A percentile compares a stretch with the other conserved stretches of the same genome.
Conservation (phyloP, 2,797 vertebrate species). For the Mormyrops boulengeri region DNA sequence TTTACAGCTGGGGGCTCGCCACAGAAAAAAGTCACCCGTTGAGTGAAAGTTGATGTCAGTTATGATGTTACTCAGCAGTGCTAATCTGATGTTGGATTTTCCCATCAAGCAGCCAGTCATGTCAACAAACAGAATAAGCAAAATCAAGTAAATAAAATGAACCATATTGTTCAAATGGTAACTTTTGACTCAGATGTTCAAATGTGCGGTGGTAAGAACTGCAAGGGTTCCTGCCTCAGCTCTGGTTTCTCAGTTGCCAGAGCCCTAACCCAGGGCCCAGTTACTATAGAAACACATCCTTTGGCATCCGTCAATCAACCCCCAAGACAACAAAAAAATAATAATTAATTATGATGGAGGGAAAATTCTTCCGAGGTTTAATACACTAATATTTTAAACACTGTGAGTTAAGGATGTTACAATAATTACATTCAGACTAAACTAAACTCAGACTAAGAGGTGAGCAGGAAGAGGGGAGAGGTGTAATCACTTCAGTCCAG, state of each 20-base stretch:
- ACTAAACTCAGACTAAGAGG: neutral
- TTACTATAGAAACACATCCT: slow-evolving; percentile 33
- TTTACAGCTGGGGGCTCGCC: neutral
- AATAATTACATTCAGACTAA: neutral
- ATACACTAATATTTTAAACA: neutral
- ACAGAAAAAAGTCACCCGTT: neutral
- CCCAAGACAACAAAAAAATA: neutral
- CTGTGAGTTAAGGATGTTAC: neutral
- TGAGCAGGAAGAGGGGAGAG: neutral
- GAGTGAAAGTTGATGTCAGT: neutral
- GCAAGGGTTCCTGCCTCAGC: slow-evolving; percentile 17
- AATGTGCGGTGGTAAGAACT: neutral
- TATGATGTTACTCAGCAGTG: neutral
- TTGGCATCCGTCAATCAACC: neutral
- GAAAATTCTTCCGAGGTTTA: neutral
- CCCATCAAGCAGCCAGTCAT: slow-evolving; percentile 32
- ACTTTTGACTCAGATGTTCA: neutral
- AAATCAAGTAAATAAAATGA: neutral
- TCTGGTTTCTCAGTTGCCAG: neutral
- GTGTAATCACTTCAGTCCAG: neutral
- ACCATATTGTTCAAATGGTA: neutral
- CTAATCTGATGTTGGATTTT: neutral
- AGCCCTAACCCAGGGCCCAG: slow-evolving; percentile 23
- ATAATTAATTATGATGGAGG: slow-evolving; percentile 38
- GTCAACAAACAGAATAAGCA: neutral